Evolutionary conservation across 2,888 invertebrate genomes (phyloP), one percentile per base, ranked within the genome.

Genomic region (Scaptomyza tumidula): DNA sequence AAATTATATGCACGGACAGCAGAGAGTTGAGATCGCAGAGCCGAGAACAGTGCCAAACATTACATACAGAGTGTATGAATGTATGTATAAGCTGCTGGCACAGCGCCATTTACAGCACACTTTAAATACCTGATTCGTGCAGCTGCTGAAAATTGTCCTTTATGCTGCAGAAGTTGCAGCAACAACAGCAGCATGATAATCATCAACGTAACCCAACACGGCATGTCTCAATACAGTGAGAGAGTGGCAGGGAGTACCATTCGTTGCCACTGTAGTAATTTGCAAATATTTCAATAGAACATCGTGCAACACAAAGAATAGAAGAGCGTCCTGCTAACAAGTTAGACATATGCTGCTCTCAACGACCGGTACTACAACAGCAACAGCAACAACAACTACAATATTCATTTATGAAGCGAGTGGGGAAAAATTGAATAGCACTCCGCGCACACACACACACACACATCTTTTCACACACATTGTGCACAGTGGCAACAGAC

Each of bases 221-320:
- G 39, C 39, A 52, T 44, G 13, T 39, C 35, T 35, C 52, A 52
- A 52, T 37, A 24, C 39, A 24, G 24, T n/a, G n/a, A 6, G 6
- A 37, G n/a, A 19, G 39, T 14, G 24, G 16, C 11, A 11, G 39
- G 52, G 37, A 49, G 55, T 29, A 6, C 6, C 5, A 14, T 67
- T 19, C 19, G 63, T 41, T 41, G 41, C 41, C 16, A 62, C 77
- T 69, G 64, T 64, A 78, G 88, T 86, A 86, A 86, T 86, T 86
- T 86, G 84, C 84, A 80, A 86, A 88, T 86, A 86, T 88, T 88
- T 88, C 85, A 88, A 88, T 86, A 75, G 86, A 76, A 82, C 71
- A 78, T 80, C 76, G 58, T 67, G 43, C 41, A 16, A 41, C 39
- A 49, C 41, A 59, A 46, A 53, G 58, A 70, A 54, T 46, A 59